Conservation (phyloP, 2,888 invertebrate genomes). For the Rhopalosiphum nymphaeae region DNA sequence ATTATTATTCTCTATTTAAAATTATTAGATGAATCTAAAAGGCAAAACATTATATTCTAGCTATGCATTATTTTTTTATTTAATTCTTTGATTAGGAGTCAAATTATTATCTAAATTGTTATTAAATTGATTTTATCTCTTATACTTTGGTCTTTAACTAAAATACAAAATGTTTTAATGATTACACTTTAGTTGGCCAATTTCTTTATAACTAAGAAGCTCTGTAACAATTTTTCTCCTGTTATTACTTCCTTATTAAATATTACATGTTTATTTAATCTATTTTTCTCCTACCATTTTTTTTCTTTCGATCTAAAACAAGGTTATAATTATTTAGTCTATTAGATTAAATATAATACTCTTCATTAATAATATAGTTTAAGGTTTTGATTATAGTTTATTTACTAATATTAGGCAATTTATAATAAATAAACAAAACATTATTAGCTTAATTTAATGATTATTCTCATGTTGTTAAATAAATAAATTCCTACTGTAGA, state of each 20-base stretch:
- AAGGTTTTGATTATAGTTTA: background rate
- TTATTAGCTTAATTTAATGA: background rate
- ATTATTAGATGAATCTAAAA: slow-evolving; percentile 10
- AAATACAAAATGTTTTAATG: slow-evolving; percentile 19
- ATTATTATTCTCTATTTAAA: slow-evolving; percentile 18
- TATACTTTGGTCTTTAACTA: slow-evolving; percentile 48
- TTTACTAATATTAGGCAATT: background rate
- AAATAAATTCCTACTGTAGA: background rate
- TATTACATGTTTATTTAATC: background rate
- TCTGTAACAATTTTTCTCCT: background rate
- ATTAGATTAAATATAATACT: background rate
- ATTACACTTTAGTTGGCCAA: background rate
- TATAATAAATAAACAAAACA: background rate
- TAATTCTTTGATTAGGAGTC: slow-evolving; percentile 21
- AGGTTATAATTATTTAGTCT: background rate
- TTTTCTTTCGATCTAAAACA: background rate
- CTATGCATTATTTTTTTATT: background rate
- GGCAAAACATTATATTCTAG: slow-evolving; percentile 8
- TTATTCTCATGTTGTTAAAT: background rate
- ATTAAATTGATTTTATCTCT: slow-evolving; percentile 43
- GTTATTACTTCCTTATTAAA: slow-evolving; percentile 56
- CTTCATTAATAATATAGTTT: background rate
- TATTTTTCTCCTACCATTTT: background rate
- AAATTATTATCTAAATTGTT: slow-evolving; percentile 15
- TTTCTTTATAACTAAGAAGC: background rate